phyloP scores from a whole-genome alignment of 2,797 vertebrate species.

The Peromyscus eremicus region DNA sequence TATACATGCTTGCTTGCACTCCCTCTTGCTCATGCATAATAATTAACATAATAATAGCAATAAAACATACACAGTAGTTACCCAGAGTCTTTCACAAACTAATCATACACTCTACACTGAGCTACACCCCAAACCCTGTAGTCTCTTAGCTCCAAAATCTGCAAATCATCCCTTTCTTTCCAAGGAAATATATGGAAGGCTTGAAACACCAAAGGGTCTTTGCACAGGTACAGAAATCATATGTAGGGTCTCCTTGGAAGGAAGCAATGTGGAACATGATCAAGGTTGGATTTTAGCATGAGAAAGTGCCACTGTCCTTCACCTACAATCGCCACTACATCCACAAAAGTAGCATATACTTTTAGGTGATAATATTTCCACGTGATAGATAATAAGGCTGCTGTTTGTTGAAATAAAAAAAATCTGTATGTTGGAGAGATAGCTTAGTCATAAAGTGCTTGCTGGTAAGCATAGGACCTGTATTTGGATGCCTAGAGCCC shows the following conservation, averaged over 20 bases:
- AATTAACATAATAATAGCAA: not conserved
- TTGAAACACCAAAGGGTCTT: not conserved
- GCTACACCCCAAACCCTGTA: not conserved
- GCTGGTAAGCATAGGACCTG: not conserved
- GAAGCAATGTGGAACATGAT: not conserved
- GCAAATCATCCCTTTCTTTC: not conserved
- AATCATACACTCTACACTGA: not conserved
- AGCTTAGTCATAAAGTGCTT: not conserved
- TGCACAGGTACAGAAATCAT: accelerated
- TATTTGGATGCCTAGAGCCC: too few relatives aligned
- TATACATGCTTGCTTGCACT: not conserved
- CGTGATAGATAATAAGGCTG: not conserved
- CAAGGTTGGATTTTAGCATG: not conserved
- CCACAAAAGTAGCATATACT: not conserved
- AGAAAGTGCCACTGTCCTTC: not conserved
- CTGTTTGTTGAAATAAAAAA: not conserved
- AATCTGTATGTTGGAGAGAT: not conserved
- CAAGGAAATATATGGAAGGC: not conserved
- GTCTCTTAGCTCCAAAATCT: not conserved
- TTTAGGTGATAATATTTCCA: not conserved
- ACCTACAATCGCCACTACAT: not conserved
- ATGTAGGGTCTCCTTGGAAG: not conserved
- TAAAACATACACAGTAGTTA: not conserved
- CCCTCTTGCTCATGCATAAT: not conserved
- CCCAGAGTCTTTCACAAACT: too few relatives aligned